These are phyloP conservation scores for Drosophila kokeensis DNA, from an alignment of 2,888 invertebrate genomes.

Conservation along the genomic window DNA sequence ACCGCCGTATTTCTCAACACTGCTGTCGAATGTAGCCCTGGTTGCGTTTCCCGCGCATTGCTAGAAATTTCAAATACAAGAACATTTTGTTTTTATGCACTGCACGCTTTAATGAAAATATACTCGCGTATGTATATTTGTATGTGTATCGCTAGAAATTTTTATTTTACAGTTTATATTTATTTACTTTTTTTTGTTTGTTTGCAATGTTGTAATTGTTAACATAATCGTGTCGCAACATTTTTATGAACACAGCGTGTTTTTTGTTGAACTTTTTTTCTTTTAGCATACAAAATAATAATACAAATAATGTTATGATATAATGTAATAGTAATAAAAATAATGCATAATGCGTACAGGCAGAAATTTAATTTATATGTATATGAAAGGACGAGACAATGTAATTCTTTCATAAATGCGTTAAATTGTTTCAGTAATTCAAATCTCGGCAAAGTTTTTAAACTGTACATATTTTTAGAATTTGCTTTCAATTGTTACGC, in stretches of 20 bases:
- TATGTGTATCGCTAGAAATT: conserved; percentile 75
- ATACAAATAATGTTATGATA: conserved; percentile 67
- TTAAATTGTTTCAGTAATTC: conserved; percentile 22
- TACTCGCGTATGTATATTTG: conserved; percentile 49
- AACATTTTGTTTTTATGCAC: conserved; percentile 47
- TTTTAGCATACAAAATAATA: conserved; percentile 68
- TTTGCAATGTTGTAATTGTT: conserved; percentile 62
- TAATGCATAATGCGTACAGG: conserved; percentile 71
- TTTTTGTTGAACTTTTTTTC: conserved; percentile 42
- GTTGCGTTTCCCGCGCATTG: not conserved
- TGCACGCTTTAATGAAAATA: conserved; percentile 67
- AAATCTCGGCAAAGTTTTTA: conserved; percentile 56
- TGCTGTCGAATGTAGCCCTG: not conserved
- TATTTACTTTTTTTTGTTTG: conserved; percentile 51
- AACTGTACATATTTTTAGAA: conserved; percentile 67
- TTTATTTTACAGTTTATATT: conserved; percentile 75
- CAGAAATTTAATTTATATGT: conserved; percentile 48
- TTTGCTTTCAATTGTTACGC: conserved; percentile 16
- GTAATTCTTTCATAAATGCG: conserved; percentile 34
- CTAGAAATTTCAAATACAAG: not conserved
- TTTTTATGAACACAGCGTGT: conserved; percentile 69
- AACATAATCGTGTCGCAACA: conserved; percentile 67
- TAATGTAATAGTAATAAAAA: conserved; percentile 67
- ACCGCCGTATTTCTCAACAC: not conserved
- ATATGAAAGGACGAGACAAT: conserved; percentile 31